Evolutionary conservation across 2,888 invertebrate genomes (phyloP).

Genomic region (Phyllotreta cruciferae): DNA sequence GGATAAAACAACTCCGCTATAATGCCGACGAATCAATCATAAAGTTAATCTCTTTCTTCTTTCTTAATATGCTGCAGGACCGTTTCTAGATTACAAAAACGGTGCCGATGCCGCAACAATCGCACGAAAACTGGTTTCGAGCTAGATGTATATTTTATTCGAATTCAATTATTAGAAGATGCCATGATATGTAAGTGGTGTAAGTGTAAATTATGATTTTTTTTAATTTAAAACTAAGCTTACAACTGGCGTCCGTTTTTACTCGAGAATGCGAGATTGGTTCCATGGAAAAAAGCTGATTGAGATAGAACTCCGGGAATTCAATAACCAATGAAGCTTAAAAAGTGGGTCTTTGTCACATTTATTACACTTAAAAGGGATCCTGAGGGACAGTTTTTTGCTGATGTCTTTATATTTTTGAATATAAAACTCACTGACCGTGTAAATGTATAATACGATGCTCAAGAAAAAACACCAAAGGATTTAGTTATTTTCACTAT

Average conservation of each 20-base stretch:
- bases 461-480: neutral
- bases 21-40: conserved; percentile 27
- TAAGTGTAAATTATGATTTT: too few relatives aligned
- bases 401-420: conserved; percentile 28
- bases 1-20: conserved; percentile 22
- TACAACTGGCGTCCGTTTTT: too few relatives aligned
- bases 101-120: neutral
- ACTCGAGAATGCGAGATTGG: too few relatives aligned
- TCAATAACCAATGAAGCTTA: conserved; percentile 24
- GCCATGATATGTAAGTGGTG: too few relatives aligned
- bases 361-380: conserved; percentile 30
- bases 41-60: conserved; percentile 17
- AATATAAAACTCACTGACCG: conserved; percentile 23
- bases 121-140: conserved; percentile 1
- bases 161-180: too few relatives aligned
- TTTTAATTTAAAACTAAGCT: too few relatives aligned
- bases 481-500: too few relatives aligned
- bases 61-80: conserved; percentile 10
- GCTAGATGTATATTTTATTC: neutral
- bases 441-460: conserved; percentile 18
- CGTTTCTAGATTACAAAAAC: conserved; percentile 1
- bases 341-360: conserved; percentile 28
- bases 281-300: conserved; percentile 8
- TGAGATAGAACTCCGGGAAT: conserved; percentile 17
- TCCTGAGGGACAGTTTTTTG: conserved; percentile 27